Conservation (phyloP, 2,797 vertebrate species). For the Rhadinocentrus ornatus region DNA sequence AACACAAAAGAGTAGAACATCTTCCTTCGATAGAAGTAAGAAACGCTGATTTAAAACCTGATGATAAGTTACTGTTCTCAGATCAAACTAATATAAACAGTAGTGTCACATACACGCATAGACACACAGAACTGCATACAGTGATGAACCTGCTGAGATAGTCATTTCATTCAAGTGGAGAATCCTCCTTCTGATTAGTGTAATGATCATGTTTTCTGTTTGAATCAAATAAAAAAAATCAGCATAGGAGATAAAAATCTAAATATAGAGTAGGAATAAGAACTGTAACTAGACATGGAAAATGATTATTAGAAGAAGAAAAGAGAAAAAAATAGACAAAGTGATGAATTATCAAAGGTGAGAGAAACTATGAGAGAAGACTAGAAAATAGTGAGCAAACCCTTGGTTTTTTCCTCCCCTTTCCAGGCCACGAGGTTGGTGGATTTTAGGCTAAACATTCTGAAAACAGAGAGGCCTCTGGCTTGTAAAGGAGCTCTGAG, state of each 20-base stretch:
- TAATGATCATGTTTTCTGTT: no score
- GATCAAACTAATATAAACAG: not conserved
- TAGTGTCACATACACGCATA: not conserved
- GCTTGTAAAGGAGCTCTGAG: not conserved
- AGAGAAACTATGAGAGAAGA: not conserved
- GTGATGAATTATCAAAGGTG: no score
- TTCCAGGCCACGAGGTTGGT: not conserved
- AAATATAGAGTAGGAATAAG: not conserved
- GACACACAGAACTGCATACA: not conserved
- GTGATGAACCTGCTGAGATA: not conserved
- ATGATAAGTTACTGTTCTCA: not conserved
- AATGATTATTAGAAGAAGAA: no score
- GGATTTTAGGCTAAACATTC: not conserved
- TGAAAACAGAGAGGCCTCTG: not conserved
- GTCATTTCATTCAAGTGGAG: not conserved
- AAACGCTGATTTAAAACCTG: no score
- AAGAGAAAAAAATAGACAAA: no score
- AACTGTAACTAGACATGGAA: no score
- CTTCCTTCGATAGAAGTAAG: no score
- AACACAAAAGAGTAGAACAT: no score
- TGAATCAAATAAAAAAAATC: no score
- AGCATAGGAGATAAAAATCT: not conserved
- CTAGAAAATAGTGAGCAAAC: not conserved
- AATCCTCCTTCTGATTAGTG: not conserved
- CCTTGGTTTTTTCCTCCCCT: no score